Conservation (phyloP, 2,113 vertebrate genomes). For the Gymnarchus niloticus region DNA sequence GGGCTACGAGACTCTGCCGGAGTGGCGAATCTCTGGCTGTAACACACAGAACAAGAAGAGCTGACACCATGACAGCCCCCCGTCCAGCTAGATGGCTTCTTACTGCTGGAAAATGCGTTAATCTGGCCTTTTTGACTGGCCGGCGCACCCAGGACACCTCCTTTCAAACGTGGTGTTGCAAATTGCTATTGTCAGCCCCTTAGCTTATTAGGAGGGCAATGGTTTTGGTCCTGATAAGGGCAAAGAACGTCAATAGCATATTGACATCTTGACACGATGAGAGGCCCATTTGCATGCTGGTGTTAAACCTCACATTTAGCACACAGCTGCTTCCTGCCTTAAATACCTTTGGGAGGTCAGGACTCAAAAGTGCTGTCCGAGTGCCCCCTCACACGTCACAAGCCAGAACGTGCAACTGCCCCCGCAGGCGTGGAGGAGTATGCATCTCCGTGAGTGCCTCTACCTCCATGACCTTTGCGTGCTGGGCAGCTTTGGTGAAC, state of each 20-base stretch:
- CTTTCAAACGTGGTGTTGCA: background rate
- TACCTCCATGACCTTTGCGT: too few species aligned
- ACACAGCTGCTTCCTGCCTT: background rate
- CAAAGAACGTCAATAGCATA: conserved; percentile 35
- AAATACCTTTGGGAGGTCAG: conserved; percentile 4
- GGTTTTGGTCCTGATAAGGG: conserved; percentile 25
- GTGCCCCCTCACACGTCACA: background rate
- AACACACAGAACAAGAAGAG: background rate
- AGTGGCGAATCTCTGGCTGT: too few species aligned
- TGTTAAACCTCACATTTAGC: background rate
- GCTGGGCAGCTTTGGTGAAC: too few species aligned
- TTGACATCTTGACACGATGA: conserved; percentile 16
- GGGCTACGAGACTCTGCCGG: background rate
- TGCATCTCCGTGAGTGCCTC: too few species aligned
- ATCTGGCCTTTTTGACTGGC: background rate
- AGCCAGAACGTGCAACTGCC: too few species aligned
- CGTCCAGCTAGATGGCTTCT: background rate
- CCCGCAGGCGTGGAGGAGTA: too few species aligned
- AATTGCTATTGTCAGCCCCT: conserved; percentile 28
- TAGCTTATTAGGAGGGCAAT: conserved; percentile 30
- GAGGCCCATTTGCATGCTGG: conserved; percentile 3
- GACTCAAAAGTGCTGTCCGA: background rate
- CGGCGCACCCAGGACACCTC: conserved; percentile 1
- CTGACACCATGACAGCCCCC: background rate
- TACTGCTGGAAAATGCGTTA: background rate